Evolutionary conservation across 2,113 vertebrate genomes (phyloP), one percentile per base, ranked within the genome.

Genomic region (Gopherus flavomarginatus): DNA sequence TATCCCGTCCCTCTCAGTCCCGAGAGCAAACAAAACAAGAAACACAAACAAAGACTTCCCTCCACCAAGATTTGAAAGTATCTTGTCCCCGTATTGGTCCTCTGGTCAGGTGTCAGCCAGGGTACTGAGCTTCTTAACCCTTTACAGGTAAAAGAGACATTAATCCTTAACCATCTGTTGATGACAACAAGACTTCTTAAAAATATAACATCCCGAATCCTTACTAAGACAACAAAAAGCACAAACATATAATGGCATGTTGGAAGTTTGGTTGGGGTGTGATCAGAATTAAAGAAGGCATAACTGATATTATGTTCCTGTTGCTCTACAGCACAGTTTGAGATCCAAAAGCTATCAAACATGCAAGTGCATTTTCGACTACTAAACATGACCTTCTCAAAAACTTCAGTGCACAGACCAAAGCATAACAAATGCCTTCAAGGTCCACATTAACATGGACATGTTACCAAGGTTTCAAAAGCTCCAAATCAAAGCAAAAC

Each of bases 321-420:
- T 10, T 91, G 52, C 6, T 93, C 14, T 86, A 4, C 38, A 93
- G 9, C 6, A 50, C 8, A 81, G 35, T 11, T 44, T 86, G 83
- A 95, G 89, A 94, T 75, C 8, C 42, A 93, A 96, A 95, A 91
- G 3, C 26, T 52, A 65, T 75, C 90, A 92, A 94, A 86, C 2
- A 3, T 88, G 80, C 85, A 81, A 92, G 85, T 90, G 72, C 72
- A 62, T 53, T 79, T 75, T 94, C 22, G 57, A 72, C 5, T 42
- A 8, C 84, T 44, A 85, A 5, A 49, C 29, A 81, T 27, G 56
- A 31, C 11, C 3, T 81, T 93, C 92, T 85, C 81, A 44, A 29
- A 92, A 93, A 94, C 72, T 83, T 81, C 88, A 19, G 49, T 92
- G 31, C 65, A 65, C 21, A 75, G 21, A 75, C 2, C 53, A 89